A percentile compares a stretch with the other conserved stretches of the same genome.
phyloP scores from a whole-genome alignment of 2,797 vertebrate species.

The Glossophaga mutica region DNA sequence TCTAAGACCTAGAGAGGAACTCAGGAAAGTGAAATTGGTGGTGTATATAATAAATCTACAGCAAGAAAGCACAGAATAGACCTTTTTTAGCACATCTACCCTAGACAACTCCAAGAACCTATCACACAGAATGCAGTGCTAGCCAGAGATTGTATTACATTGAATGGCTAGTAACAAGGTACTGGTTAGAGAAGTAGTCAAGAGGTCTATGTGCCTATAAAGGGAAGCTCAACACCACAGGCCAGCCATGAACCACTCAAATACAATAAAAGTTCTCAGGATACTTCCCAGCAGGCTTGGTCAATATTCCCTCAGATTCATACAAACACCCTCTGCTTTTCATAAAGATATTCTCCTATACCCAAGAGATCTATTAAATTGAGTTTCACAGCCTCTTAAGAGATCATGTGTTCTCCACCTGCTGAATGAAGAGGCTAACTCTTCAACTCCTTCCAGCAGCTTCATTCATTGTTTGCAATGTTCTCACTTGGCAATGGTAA shows the following conservation, averaged over 20 bases:
- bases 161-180: background rate
- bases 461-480: background rate
- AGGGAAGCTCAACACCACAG: no score
- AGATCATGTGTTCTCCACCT: background rate
- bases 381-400: background rate
- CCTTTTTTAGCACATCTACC: background rate
- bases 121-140: background rate
- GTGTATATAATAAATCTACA: background rate
- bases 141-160: background rate
- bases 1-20: background rate
- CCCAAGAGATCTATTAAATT: background rate
- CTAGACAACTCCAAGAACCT: background rate
- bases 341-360: background rate
- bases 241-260: background rate
- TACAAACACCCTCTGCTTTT: background rate
- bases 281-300: background rate
- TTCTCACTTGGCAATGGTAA: background rate
- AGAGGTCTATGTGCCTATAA: background rate
- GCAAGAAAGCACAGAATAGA: background rate
- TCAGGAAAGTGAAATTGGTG: background rate
- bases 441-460: background rate
- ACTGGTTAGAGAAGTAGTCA: background rate
- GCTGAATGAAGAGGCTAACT: background rate
- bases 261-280: background rate
- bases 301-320: background rate